These are phyloP conservation scores for Drosophila yooni DNA, from an alignment of 2,888 invertebrate genomes.

Conservation along the genomic window DNA sequence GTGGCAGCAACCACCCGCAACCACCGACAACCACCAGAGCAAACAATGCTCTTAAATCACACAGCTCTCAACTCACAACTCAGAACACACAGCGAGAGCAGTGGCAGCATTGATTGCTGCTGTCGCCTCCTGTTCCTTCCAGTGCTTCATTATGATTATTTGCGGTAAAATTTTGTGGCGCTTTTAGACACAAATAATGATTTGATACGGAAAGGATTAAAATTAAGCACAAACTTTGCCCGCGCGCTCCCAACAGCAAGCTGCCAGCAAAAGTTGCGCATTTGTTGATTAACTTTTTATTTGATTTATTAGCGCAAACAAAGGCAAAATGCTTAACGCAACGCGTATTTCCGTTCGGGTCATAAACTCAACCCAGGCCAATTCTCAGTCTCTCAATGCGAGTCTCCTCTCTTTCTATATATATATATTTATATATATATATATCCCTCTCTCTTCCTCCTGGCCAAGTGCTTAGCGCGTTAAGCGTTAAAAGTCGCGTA, in stretches of 20 bases:
- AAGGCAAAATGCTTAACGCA: conserved; percentile 53
- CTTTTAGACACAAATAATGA: conserved; percentile 73
- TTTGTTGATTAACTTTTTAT: conserved; percentile 81
- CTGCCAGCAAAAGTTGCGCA: conserved; percentile 47
- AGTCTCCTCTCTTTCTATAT: not conserved
- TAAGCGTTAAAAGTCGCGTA: conserved; percentile 73
- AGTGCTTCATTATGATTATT: conserved; percentile 82
- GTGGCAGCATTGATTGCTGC: conserved; percentile 40
- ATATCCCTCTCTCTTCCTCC: not conserved
- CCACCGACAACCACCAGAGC: conserved; percentile 45
- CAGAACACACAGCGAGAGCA: conserved; percentile 1
- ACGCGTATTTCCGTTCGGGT: conserved; percentile 59
- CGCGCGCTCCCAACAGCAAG: conserved; percentile 24
- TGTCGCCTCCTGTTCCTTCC: conserved; percentile 20
- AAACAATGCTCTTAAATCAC: conserved; percentile 44
- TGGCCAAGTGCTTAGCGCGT: conserved; percentile 65
- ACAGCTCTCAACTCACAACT: conserved; percentile 7
- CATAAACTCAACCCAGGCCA: conserved; percentile 62
- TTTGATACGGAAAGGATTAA: conserved; percentile 85
- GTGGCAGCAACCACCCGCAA: conserved; percentile 36
- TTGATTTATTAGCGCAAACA: conserved; percentile 76
- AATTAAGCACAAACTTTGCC: conserved; percentile 83
- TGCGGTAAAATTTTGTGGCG: conserved; percentile 80
- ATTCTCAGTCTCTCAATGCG: conserved; percentile 1
- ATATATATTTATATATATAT: not conserved